Conservation (phyloP, 2,888 invertebrate genomes). For the Sphinx pinastri region DNA sequence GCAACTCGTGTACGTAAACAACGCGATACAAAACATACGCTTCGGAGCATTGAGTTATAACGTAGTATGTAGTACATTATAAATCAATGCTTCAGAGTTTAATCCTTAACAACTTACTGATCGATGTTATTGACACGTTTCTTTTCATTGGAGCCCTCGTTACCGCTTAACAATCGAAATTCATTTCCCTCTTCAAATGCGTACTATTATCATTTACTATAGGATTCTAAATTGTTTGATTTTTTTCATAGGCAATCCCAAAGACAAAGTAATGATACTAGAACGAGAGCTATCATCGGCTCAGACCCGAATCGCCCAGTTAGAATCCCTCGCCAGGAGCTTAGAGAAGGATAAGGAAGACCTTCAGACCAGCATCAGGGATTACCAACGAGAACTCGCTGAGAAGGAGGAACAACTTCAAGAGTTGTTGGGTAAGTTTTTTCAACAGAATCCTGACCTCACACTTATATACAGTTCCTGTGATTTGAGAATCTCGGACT, state of each 20-base stretch:
- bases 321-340: slow-evolving; percentile 68
- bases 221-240: neutral
- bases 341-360: slow-evolving; percentile 87
- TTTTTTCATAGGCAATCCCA: slow-evolving; percentile 63
- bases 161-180: no score
- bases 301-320: slow-evolving; percentile 68
- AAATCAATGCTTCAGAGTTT: no score
- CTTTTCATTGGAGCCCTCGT: no score
- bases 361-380: slow-evolving; percentile 86
- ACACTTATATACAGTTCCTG: neutral
- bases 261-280: slow-evolving; percentile 70
- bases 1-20: slow-evolving; percentile 67
- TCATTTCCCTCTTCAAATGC: no score
- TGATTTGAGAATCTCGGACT: no score
- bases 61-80: no score
- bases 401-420: slow-evolving; percentile 73
- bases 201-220: no score
- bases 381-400: slow-evolving; percentile 77
- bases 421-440: slow-evolving; percentile 66
- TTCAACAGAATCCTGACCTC: neutral
- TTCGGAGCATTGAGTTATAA: no score
- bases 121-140: neutral
- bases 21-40: neutral
- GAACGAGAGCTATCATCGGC: slow-evolving; percentile 71
- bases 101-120: neutral